Evolutionary conservation across 2,113 vertebrate species (phyloP).

Genomic region (Aramus guarauna): DNA sequence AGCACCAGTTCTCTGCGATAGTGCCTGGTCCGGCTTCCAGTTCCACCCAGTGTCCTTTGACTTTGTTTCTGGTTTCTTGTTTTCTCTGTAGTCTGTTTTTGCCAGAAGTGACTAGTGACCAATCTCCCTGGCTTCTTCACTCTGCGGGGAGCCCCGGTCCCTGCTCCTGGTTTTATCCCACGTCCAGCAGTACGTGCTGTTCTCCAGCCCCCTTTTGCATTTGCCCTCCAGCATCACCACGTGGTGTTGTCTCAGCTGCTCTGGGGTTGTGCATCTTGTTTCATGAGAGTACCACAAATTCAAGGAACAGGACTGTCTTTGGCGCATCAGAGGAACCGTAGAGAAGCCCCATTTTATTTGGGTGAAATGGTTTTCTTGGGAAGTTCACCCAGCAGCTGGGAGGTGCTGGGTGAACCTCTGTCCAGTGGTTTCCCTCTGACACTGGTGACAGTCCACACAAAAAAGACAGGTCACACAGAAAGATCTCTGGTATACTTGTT

Average conservation of each 20-base stretch:
- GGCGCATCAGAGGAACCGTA: background rate
- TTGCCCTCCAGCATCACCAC: background rate
- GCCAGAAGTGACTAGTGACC: background rate
- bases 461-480: background rate
- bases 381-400: background rate
- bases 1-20: background rate
- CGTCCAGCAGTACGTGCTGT: background rate
- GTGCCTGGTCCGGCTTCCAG: rapidly evolving
- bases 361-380: background rate
- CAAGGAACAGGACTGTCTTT: background rate
- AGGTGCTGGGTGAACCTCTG: background rate
- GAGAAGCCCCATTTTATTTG: background rate
- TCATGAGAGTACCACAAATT: background rate
- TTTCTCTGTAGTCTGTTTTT: background rate
- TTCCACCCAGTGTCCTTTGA: background rate
- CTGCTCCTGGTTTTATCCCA: background rate
- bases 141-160: background rate
- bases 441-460: background rate
- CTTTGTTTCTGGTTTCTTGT: background rate
- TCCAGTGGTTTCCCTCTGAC: background rate
- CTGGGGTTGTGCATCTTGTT: background rate
- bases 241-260: background rate
- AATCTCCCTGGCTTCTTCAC: background rate
- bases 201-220: background rate
- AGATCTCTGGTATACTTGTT: background rate